These are phyloP conservation scores for Hippocampus guttulatus DNA, from an alignment of 2,113 vertebrate genomes.

Conservation along the genomic window DNA sequence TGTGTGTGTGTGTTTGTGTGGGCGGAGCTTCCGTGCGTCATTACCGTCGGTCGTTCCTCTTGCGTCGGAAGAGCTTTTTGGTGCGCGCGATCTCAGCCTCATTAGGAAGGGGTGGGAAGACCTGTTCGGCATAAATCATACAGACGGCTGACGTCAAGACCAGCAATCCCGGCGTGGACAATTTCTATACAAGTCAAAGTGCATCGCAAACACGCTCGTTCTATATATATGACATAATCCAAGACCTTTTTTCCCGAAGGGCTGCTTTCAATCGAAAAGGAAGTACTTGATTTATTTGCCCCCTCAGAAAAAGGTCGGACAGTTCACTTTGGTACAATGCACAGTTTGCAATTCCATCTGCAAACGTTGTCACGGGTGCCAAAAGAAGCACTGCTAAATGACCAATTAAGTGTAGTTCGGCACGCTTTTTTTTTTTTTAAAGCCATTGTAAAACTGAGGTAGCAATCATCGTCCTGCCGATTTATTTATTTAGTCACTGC, in stretches of 20 bases:
- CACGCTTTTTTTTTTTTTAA: too few species aligned
- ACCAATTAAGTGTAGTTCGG: too few species aligned
- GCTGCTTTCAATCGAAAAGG: background rate
- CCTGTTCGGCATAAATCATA: slow-evolving; percentile 67
- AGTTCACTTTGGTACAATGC: background rate
- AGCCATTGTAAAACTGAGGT: too few species aligned
- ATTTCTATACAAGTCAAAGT: background rate
- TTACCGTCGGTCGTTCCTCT: slow-evolving; percentile 89
- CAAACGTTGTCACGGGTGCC: background rate
- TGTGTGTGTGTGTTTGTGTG: background rate
- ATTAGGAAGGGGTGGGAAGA: slow-evolving; percentile 85
- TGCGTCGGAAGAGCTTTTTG: slow-evolving; percentile 93
- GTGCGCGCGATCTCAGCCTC: slow-evolving; percentile 94
- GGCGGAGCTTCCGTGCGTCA: slow-evolving; percentile 23
- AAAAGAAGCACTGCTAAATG: too few species aligned
- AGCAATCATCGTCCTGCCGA: too few species aligned
- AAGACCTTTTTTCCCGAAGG: background rate
- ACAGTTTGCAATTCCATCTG: background rate
- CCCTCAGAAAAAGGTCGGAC: background rate
- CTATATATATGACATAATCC: background rate
- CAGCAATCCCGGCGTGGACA: background rate
- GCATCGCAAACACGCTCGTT: background rate
- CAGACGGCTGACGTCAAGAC: slow-evolving; percentile 21
- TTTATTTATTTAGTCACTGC: too few species aligned
- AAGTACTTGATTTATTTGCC: background rate